phyloP scores from a whole-genome alignment of 2,113 vertebrate genomes.

The Mellivora capensis region DNA sequence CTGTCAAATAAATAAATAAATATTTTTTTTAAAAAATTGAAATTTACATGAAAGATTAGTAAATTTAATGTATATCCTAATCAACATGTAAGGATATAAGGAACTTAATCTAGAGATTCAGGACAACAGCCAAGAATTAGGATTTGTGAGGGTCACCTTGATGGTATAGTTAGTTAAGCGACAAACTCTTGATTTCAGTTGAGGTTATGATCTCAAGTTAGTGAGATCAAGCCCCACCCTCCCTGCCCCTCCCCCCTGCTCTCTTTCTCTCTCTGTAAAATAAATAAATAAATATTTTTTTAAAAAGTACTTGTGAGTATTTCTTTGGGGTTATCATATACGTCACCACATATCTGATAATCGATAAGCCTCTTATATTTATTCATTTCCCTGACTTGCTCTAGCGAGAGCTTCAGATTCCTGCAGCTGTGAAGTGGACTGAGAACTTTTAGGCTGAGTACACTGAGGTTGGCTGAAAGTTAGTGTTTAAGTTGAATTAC shows the following conservation, averaged over 20 bases:
- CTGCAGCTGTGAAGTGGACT: neutral
- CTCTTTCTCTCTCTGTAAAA: neutral
- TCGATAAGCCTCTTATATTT: neutral
- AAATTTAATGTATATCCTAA: neutral
- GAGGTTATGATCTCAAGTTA: neutral
- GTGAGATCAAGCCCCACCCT: neutral
- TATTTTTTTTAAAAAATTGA: no score
- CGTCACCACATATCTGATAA: neutral
- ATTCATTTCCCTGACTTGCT: neutral
- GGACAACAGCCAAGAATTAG: neutral
- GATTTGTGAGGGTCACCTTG: neutral
- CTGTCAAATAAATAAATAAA: no score
- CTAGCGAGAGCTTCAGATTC: neutral
- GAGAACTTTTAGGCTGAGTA: neutral
- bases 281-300: neutral
- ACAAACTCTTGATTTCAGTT: neutral
- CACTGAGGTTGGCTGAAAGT: neutral
- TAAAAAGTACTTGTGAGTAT: neutral
- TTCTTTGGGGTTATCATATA: neutral
- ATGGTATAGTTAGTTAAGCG: neutral
- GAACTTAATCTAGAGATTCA: neutral
- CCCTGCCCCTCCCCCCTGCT: neutral
- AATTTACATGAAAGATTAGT: neutral
- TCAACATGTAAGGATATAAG: neutral
- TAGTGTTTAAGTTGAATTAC: neutral